Percentiles rank a stretch among this genome's conserved stretches.
phyloP scores from a whole-genome alignment of 2,113 vertebrate species.

The Daphoenositta chrysoptera region DNA sequence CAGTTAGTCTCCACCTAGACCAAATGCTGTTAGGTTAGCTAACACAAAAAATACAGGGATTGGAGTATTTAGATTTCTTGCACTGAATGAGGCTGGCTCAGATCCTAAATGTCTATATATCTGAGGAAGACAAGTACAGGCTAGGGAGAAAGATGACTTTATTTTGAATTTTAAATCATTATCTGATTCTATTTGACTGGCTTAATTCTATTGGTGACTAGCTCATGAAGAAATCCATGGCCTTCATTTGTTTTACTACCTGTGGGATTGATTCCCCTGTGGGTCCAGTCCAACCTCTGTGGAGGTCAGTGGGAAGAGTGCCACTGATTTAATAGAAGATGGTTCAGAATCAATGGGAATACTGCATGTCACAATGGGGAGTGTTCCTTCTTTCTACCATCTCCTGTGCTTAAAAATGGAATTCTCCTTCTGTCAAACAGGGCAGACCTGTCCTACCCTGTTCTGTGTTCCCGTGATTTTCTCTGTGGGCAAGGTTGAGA shows the following conservation, averaged over 20 bases:
- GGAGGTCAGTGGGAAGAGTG: conserved; percentile 18
- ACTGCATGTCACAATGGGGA: not conserved
- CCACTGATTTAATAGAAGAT: not conserved
- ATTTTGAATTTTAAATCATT: conserved; percentile 53
- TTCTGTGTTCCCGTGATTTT: not conserved
- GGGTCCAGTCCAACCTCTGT: not conserved
- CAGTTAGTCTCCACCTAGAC: not conserved
- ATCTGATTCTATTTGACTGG: conserved; percentile 31
- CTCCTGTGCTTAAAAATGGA: not conserved
- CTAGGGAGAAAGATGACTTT: not conserved
- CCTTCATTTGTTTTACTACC: conserved; percentile 53
- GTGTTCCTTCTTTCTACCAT: not conserved
- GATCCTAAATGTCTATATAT: not conserved
- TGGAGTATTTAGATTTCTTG: not conserved
- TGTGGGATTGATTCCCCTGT: conserved; percentile 33
- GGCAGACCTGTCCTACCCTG: not conserved
- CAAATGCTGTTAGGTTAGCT: not conserved
- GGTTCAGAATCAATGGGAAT: not conserved
- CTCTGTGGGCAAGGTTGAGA: not conserved
- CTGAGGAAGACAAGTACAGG: not conserved
- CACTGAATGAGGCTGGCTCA: not conserved
- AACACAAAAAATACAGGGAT: not conserved
- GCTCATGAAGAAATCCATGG: conserved; percentile 56
- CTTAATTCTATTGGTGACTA: conserved; percentile 59
- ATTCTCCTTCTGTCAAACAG: not conserved